These are phyloP conservation scores for Melanotaenia trifasciata DNA, from an alignment of 2,797 vertebrate species.

Conservation along the genomic window DNA sequence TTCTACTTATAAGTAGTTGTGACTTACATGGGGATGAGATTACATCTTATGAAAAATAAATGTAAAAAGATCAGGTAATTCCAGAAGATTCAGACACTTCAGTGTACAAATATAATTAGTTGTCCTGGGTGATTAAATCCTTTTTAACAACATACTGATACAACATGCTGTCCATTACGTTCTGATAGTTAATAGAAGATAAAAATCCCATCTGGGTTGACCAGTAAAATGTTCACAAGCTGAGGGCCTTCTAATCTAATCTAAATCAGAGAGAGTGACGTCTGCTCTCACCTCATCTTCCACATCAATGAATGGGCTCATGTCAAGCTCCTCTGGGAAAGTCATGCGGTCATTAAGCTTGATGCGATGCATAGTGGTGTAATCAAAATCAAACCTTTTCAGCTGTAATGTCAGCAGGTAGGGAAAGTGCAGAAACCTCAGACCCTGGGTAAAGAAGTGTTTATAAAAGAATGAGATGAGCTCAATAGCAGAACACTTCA, in stretches of 20 bases:
- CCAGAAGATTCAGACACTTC: neutral
- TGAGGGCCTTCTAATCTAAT: slow-evolving; percentile 5
- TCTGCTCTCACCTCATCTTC: slow-evolving; percentile 94
- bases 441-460: slow-evolving; percentile 82
- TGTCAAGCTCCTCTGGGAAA: slow-evolving; percentile 97
- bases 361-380: slow-evolving; percentile 99
- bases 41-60: neutral
- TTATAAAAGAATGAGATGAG: slow-evolving; percentile 9
- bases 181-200: neutral
- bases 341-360: slow-evolving; percentile 99
- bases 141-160: neutral
- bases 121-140: neutral
- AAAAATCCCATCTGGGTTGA: slow-evolving; percentile 1
- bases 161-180: neutral
- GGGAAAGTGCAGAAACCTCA: slow-evolving; percentile 97
- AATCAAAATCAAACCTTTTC: slow-evolving; percentile 99
- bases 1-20: neutral
- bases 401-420: slow-evolving; percentile 97
- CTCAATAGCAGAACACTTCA: slow-evolving; percentile 5
- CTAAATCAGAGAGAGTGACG: slow-evolving; percentile 13
- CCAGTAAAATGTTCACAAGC: neutral
- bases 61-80: neutral
- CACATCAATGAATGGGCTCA: slow-evolving; percentile 97
- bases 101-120: neutral
- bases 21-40: neutral